These are phyloP conservation scores for Drosophila maculinotata DNA, from an alignment of 2,888 invertebrate species.

Conservation along the genomic window DNA sequence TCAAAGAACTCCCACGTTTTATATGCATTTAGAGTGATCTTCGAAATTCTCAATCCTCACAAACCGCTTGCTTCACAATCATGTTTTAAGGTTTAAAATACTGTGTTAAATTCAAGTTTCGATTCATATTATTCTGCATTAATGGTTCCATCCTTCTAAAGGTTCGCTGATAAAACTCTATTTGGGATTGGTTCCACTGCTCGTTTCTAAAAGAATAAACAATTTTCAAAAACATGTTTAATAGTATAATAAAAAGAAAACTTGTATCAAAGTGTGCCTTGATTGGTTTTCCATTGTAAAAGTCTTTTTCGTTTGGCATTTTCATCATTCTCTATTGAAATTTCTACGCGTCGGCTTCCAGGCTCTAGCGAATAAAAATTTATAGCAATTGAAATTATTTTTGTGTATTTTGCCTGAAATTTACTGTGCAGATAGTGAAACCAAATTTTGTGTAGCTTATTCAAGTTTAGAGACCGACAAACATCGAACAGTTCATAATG, in stretches of 20 bases:
- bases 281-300: neutral
- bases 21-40: no score
- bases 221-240: no score
- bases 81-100: no score
- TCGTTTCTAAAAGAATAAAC: neutral
- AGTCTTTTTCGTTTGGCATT: neutral
- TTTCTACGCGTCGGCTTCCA: conserved; percentile 59
- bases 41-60: no score
- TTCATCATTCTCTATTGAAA: conserved; percentile 61
- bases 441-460: neutral
- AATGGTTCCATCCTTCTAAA: no score
- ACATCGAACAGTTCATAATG: conserved; percentile 9
- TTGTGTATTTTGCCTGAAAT: conserved; percentile 28
- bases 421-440: conserved; percentile 7
- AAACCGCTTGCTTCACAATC: no score
- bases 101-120: no score
- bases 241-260: neutral
- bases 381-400: conserved; percentile 36
- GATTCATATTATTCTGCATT: no score
- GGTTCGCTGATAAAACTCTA: no score
- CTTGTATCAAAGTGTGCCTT: conserved; percentile 23
- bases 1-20: no score
- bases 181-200: no score
- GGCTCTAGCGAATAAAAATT: conserved; percentile 59
- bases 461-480: neutral